Conservation (phyloP, 1,140 invertebrate genomes). For the Acromyrmex heyeri region DNA sequence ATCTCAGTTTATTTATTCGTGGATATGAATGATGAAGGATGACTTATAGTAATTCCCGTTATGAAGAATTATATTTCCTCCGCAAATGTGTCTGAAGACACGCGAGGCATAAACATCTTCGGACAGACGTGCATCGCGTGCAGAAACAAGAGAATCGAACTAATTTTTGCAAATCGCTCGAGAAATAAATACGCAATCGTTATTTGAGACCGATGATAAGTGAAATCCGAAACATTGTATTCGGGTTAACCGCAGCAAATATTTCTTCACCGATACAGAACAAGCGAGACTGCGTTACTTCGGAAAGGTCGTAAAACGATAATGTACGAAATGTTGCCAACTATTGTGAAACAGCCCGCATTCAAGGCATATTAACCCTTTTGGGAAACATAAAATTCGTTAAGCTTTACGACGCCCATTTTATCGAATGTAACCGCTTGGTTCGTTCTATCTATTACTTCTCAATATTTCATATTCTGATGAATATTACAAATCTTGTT, state of each 20-base stretch:
- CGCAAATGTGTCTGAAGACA: not conserved
- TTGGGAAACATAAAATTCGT: conserved; percentile 19
- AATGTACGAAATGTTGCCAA: conserved; percentile 29
- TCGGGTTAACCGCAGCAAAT: not conserved
- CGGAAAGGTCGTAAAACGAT: conserved; percentile 46
- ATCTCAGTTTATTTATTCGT: conserved; percentile 33
- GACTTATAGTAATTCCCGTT: not conserved
- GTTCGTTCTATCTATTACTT: not conserved
- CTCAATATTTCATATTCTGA: not conserved
- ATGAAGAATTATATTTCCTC: not conserved
- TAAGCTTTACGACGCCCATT: conserved; percentile 27
- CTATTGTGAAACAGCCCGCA: not conserved
- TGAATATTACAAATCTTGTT: not conserved
- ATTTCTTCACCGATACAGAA: conserved; percentile 2
- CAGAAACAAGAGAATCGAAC: not conserved
- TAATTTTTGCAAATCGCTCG: conserved; percentile 21
- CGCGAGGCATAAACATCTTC: not conserved
- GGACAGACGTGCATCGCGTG: not conserved
- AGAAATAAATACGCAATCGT: conserved; percentile 11
- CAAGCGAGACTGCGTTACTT: conserved; percentile 8
- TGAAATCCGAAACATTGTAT: not conserved
- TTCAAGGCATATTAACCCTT: conserved; percentile 13
- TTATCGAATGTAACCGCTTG: not conserved
- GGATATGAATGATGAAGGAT: conserved; percentile 11
- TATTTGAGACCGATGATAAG: not conserved